Evolutionary conservation across 2,888 invertebrate genomes (phyloP), one percentile per base, ranked within the genome.

Genomic region (Phlogophora meticulosa): DNA sequence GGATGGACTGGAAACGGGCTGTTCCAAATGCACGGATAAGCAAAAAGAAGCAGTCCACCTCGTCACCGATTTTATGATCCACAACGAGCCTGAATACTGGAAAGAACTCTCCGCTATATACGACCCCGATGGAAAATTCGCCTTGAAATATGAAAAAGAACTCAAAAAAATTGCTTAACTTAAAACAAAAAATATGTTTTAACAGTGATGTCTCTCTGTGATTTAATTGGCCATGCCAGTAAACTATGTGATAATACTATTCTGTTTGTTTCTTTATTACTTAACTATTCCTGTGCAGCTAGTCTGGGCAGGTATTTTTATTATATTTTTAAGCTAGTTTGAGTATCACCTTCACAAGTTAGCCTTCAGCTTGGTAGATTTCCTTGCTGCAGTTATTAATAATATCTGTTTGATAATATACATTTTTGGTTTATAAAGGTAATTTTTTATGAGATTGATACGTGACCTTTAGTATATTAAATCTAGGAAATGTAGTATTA

Each of bases 1-100:
- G 85, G 94, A 95, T 20, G 94, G 94, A 0, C 70, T 95, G 2
- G 89, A 91, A 69, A 91, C 87, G 38, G 80, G 88, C 63, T 95
- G 95, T 78, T 86, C 72, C 0, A 92, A 91, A 60, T 95, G 95
- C 73, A 93, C 92, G 0, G 81, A 87, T 0, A 61, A 80, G 0
- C 95, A 95, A 62, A 81, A 83, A 1, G 24, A 72, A 0, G 88
- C 87, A 0, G 88, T 89, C 4, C 87, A 85, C 0, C 76, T 73
- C 0, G 89, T 95, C 20, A 91, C 95, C 65, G 85, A 69, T 0
- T 90, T 92, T 75, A 83, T 96, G 15, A 91, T 94, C 76, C 92
- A 93, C 82, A 49, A 94, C 0, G 91, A 94, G 60, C 64, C 84
- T 0, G 83, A 83, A 0, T 86, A 84, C 73, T 92, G 93, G 91